phyloP scores from a whole-genome alignment of 2,797 vertebrate species.

The Neopelma chrysocephalum region DNA sequence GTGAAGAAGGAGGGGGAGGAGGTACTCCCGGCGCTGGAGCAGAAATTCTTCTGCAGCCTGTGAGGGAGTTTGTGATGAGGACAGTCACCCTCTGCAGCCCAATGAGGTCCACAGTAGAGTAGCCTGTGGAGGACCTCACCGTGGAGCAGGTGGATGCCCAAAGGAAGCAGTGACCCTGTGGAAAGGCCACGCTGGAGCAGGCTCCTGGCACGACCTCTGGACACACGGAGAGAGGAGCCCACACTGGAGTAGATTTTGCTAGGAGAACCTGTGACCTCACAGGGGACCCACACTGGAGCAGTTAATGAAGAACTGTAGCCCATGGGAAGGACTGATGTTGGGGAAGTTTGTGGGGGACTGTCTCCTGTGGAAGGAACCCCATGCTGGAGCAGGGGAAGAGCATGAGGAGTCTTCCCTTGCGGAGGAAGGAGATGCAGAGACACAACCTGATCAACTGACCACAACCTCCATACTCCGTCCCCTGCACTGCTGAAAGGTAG shows the following conservation, averaged over 20 bases:
- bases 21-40: not conserved
- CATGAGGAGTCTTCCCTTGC: not conserved
- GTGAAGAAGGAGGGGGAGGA: not conserved
- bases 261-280: no score
- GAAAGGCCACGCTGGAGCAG: not conserved
- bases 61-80: not conserved
- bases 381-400: accelerated
- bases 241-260: not conserved
- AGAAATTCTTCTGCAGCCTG: not conserved
- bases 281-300: no score
- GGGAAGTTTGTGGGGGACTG: not conserved
- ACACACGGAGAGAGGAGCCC: not conserved
- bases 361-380: not conserved
- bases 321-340: not conserved
- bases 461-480: not conserved
- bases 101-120: not conserved
- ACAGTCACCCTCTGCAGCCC: not conserved
- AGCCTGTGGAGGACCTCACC: accelerated
- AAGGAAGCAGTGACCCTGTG: not conserved
- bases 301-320: not conserved
- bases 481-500: not conserved
- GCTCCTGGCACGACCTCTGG: not conserved
- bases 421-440: not conserved
- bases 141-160: not conserved
- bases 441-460: accelerated